Conservation (phyloP, 2,113 vertebrate genomes). For the Pontoporia blainvillei region DNA sequence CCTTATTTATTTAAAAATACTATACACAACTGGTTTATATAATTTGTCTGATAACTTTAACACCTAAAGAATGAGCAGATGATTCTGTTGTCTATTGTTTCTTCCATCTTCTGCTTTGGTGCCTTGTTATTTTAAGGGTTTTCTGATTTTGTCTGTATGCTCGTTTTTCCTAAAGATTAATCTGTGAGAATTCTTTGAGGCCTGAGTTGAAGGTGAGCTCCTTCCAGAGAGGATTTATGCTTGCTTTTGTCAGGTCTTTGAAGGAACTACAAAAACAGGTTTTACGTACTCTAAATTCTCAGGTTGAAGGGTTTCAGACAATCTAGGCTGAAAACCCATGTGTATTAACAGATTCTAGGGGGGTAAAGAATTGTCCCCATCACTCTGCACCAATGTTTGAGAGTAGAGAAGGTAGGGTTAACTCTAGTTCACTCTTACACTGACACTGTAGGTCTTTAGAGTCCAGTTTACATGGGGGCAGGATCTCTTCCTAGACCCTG, state of each 20-base stretch:
- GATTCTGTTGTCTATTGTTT: not conserved
- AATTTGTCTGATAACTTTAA: not conserved
- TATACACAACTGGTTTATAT: not conserved
- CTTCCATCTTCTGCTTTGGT: not conserved
- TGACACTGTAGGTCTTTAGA: not conserved
- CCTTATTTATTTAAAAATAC: not conserved
- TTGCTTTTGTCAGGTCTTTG: not conserved
- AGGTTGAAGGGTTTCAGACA: not conserved
- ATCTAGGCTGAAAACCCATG: not conserved
- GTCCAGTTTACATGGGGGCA: rapidly evolving
- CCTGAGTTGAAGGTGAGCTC: not conserved
- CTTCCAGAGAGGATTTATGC: not conserved
- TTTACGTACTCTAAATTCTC: not conserved
- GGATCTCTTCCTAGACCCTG: not conserved
- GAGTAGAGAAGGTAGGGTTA: not conserved
- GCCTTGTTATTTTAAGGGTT: not conserved
- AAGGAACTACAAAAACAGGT: not conserved
- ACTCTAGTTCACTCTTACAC: not conserved
- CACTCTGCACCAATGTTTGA: not conserved
- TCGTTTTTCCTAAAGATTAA: not conserved
- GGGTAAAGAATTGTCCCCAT: too few species aligned
- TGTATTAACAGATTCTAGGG: not conserved
- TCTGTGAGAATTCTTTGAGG: not conserved
- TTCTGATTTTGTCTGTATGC: not conserved
- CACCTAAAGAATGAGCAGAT: not conserved